Conservation (phyloP, 2,888 invertebrate genomes). For the Gastrophysa polygoni region DNA sequence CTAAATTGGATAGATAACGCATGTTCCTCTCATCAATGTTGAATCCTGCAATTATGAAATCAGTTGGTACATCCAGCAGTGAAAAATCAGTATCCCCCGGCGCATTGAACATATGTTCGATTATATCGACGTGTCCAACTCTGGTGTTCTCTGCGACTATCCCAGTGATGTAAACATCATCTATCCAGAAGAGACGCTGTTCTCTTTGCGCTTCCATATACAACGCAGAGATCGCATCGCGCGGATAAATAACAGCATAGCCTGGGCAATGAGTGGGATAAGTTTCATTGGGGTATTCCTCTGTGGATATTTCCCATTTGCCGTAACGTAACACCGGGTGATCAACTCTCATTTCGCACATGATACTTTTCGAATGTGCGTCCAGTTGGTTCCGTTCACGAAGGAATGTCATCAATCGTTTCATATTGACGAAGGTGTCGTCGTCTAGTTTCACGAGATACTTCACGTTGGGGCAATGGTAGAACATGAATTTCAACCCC, state of each 20-base stretch:
- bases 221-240: slow-evolving; percentile 61
- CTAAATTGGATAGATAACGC: too few relatives aligned
- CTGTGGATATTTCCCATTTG: slow-evolving; percentile 75
- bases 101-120: too few relatives aligned
- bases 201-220: slow-evolving; percentile 61
- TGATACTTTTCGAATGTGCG: neutral
- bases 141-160: slow-evolving; percentile 63
- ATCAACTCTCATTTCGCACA: neutral
- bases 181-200: slow-evolving; percentile 70
- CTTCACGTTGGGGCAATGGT: slow-evolving; percentile 69
- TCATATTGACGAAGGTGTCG: slow-evolving; percentile 74
- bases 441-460: slow-evolving; percentile 74
- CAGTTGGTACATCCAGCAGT: too few relatives aligned
- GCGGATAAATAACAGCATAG: slow-evolving; percentile 65
- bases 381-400: neutral
- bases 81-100: too few relatives aligned
- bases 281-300: slow-evolving; percentile 65
- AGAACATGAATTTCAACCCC: slow-evolving; percentile 76
- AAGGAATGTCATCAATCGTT: slow-evolving; percentile 58
- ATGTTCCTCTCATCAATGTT: too few relatives aligned
- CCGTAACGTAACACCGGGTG: neutral
- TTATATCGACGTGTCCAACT: slow-evolving; percentile 59
- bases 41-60: too few relatives aligned
- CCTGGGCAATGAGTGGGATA: slow-evolving; percentile 81
- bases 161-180: slow-evolving; percentile 73